phyloP scores from a whole-genome alignment of 2,113 vertebrate genomes.

The Scophthalmus maximus region DNA sequence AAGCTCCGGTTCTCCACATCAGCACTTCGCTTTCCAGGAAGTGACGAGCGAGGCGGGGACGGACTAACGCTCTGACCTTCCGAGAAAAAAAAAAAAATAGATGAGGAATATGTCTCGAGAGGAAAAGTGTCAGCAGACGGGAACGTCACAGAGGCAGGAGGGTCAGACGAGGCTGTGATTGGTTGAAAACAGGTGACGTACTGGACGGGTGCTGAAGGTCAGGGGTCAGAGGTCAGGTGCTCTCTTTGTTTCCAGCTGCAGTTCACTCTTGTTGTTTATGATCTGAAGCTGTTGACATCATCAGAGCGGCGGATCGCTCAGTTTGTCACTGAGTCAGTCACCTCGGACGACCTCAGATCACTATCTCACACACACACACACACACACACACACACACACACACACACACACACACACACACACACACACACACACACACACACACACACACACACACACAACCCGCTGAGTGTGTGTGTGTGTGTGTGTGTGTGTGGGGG shows the following conservation, averaged over 20 bases:
- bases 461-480: not conserved
- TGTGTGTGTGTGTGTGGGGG: not conserved
- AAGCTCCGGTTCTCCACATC: not conserved
- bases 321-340: conserved; percentile 19
- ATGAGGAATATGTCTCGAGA: no score
- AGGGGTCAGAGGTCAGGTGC: no score
- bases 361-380: conserved; percentile 21
- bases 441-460: conserved; percentile 3
- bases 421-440: conserved; percentile 11
- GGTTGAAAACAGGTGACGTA: no score
- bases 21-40: no score
- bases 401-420: not conserved
- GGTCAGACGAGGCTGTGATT: no score
- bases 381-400: conserved; percentile 13
- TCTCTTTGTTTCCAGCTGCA: no score
- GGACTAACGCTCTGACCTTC: no score
- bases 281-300: not conserved
- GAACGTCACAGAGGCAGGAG: no score
- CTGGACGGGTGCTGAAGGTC: no score
- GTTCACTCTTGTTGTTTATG: not conserved
- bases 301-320: not conserved
- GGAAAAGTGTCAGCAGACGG: no score
- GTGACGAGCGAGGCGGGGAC: no score
- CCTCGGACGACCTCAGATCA: conserved; percentile 54
- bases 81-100: not conserved